These are phyloP conservation scores for Blera fallax DNA, from an alignment of 2,888 invertebrate genomes.

Conservation along the genomic window DNA sequence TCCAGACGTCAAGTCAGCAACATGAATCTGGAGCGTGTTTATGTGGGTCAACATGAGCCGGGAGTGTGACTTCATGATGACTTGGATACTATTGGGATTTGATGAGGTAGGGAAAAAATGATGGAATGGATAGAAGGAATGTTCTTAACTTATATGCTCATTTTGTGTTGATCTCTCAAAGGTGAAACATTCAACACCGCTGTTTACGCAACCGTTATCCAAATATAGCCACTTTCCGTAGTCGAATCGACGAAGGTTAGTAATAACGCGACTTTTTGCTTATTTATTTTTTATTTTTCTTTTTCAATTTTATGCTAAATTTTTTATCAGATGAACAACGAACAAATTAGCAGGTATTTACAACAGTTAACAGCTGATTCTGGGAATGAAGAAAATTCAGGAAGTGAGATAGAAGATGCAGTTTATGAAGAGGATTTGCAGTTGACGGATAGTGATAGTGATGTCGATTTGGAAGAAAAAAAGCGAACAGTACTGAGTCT, in stretches of 20 bases:
- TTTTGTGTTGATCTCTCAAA: conserved; percentile 14
- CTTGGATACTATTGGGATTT: too few relatives aligned
- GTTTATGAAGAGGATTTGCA: not conserved
- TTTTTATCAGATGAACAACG: conserved; percentile 6
- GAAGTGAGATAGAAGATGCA: conserved; percentile 15
- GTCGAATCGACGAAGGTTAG: not conserved
- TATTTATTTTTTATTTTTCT: not conserved
- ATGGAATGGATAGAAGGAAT: too few relatives aligned
- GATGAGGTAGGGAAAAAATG: too few relatives aligned
- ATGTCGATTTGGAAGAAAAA: not conserved
- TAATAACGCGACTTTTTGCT: not conserved
- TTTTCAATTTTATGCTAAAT: conserved; percentile 8
- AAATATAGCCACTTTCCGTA: not conserved
- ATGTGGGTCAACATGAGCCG: too few relatives aligned
- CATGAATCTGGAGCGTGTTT: too few relatives aligned
- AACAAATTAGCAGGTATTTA: conserved; percentile 14
- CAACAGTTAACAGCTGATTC: conserved; percentile 10
- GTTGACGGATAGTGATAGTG: conserved; percentile 1
- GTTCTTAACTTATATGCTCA: conserved; percentile 10
- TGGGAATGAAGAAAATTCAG: not conserved
- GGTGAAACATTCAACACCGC: not conserved
- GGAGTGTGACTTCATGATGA: too few relatives aligned
- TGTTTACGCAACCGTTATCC: not conserved
- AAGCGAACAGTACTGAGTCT: not conserved
- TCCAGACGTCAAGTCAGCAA: too few relatives aligned